Evolutionary conservation across 2,888 invertebrate genomes (phyloP).

Genomic region (Orgyia antiqua): DNA sequence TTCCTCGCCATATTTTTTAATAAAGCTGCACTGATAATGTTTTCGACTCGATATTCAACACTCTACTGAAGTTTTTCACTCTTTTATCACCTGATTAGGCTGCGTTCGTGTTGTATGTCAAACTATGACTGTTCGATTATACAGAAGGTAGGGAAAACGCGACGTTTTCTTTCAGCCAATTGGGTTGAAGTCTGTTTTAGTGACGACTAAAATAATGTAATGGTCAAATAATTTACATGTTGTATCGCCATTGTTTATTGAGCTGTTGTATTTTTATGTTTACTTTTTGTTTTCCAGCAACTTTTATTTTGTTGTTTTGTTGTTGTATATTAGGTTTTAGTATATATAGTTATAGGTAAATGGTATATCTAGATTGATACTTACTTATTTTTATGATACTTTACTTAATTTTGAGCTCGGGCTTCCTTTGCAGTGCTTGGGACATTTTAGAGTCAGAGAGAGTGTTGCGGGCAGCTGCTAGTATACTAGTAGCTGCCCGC

Average conservation of each 20-base stretch:
- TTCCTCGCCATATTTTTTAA: conserved; percentile 47
- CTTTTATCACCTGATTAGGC: conserved; percentile 22
- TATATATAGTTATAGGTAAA: no score
- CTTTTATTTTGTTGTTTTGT: no score
- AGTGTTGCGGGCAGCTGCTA: no score
- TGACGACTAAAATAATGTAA: conserved; percentile 13
- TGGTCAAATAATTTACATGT: conserved; percentile 30
- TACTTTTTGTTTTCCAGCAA: background rate
- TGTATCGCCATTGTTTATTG: conserved; percentile 9
- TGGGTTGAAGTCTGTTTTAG: conserved; percentile 28
- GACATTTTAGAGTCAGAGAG: no score
- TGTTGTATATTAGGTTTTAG: no score
- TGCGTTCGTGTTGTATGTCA: conserved; percentile 10
- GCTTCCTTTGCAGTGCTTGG: no score
- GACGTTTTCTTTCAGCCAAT: conserved; percentile 43
- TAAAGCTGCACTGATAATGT: conserved; percentile 15
- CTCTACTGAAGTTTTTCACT: conserved; percentile 18
- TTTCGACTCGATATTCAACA: conserved; percentile 7
- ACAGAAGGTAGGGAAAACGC: conserved; percentile 19
- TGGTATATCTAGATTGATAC: no score
- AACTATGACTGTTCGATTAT: conserved; percentile 12
- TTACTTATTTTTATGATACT: no score
- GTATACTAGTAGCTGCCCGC: no score
- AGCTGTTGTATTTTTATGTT: background rate
- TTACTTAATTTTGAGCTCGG: no score